phyloP scores from a whole-genome alignment of 2,797 vertebrate genomes.

The Lophotriccus pileatus region DNA sequence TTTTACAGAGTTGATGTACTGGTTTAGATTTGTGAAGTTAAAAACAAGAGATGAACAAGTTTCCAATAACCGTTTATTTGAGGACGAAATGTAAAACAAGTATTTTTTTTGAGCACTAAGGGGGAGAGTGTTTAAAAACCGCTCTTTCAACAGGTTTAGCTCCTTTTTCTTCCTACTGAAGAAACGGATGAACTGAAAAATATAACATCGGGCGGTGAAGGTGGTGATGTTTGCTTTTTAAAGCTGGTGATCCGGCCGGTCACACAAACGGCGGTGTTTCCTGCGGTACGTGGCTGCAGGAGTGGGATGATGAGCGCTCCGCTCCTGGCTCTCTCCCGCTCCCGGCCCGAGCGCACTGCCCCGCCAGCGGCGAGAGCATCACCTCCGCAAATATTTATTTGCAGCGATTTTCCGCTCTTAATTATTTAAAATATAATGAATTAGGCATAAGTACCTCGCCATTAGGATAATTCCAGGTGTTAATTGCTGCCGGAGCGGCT shows the following conservation, averaged over 20 bases:
- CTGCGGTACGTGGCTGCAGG: not conserved
- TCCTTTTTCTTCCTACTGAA: not conserved
- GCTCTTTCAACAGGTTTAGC: not conserved
- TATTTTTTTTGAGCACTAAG: not conserved
- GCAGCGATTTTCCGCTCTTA: not conserved
- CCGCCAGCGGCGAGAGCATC: not conserved
- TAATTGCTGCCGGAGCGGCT: constrained; percentile 30
- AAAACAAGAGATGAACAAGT: constrained; percentile 56
- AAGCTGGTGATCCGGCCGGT: not conserved
- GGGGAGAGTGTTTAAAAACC: not conserved
- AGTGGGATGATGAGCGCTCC: not conserved
- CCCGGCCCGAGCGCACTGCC: not conserved
- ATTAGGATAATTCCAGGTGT: constrained; percentile 62
- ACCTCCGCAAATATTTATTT: constrained; percentile 61
- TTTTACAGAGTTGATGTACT: constrained; percentile 61
- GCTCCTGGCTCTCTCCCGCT: not conserved
- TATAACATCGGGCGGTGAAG: not conserved
- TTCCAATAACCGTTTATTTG: constrained; percentile 18
- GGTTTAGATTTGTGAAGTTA: constrained; percentile 50
- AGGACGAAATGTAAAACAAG: not conserved
- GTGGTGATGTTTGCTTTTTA: not conserved
- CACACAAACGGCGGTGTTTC: too few relatives aligned
- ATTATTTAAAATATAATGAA: constrained; percentile 67
- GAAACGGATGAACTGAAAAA: not conserved
- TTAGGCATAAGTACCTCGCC: constrained; percentile 53